Conservation (phyloP, 2,797 vertebrate genomes). For the Bucorvus abyssinicus region DNA sequence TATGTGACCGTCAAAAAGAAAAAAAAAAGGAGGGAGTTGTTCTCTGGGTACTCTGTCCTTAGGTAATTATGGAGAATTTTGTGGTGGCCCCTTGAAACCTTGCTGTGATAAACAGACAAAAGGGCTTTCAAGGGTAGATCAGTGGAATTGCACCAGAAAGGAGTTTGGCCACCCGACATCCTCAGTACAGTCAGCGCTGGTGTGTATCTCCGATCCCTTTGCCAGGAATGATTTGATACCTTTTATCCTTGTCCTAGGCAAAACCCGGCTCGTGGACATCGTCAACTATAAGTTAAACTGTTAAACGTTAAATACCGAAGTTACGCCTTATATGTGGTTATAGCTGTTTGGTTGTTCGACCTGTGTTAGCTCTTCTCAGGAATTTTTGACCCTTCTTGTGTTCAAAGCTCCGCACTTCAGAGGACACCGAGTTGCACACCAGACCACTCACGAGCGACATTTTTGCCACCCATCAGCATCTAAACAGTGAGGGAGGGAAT, state of each 20-base stretch:
- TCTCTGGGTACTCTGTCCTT: neutral
- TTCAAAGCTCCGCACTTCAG: neutral
- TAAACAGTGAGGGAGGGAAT: neutral
- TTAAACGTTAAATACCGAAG: neutral
- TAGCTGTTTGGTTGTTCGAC: neutral
- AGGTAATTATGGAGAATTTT: neutral
- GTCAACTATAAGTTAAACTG: neutral
- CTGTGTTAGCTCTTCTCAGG: neutral
- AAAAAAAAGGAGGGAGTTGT: neutral
- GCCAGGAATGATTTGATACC: neutral
- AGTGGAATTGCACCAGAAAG: neutral
- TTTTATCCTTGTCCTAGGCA: neutral
- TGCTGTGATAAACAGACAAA: neutral
- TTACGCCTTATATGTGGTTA: neutral
- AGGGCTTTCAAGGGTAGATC: neutral
- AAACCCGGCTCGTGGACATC: neutral
- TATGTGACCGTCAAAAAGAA: neutral
- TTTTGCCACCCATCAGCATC: neutral
- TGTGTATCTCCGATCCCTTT: neutral
- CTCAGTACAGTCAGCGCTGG: accelerated
- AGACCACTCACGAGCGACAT: neutral
- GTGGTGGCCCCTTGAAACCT: neutral
- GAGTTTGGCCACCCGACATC: neutral
- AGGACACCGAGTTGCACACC: neutral
- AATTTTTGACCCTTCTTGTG: neutral